Evolutionary conservation across 2,797 vertebrate species (phyloP).

Genomic region (Neomorphus geoffroyi): DNA sequence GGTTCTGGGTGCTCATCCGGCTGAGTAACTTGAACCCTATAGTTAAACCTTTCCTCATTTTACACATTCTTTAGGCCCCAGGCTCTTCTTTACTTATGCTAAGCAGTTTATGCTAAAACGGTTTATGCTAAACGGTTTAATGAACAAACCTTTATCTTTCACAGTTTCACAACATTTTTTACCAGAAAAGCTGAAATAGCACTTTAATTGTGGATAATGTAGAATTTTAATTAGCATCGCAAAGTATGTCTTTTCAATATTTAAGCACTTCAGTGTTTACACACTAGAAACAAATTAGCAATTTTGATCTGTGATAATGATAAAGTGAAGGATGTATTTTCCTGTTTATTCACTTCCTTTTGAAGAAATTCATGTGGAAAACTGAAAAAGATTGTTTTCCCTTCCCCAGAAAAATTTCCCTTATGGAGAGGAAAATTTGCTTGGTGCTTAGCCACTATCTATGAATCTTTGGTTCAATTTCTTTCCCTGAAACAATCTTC

Average conservation of each 20-base stretch:
- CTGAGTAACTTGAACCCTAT: too few species aligned
- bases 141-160: too few species aligned
- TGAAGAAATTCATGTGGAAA: neutral
- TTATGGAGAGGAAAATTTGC: neutral
- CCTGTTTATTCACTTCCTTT: neutral
- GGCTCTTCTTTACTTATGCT: too few species aligned
- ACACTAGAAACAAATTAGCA: neutral
- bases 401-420: neutral
- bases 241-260: neutral
- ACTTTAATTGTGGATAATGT: neutral
- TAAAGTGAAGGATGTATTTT: neutral
- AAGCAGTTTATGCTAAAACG: too few species aligned
- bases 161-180: neutral
- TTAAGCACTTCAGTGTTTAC: neutral
- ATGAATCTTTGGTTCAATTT: neutral
- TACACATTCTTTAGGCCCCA: too few species aligned
- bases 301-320: neutral
- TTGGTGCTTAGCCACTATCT: neutral
- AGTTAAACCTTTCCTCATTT: too few species aligned
- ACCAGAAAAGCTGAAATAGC: neutral
- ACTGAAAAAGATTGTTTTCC: neutral
- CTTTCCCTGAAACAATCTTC: neutral
- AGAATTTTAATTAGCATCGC: neutral
- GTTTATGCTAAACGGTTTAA: too few species aligned
- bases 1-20: too few species aligned